phyloP scores from a whole-genome alignment of 2,797 vertebrate species.

The Merluccius polli region DNA sequence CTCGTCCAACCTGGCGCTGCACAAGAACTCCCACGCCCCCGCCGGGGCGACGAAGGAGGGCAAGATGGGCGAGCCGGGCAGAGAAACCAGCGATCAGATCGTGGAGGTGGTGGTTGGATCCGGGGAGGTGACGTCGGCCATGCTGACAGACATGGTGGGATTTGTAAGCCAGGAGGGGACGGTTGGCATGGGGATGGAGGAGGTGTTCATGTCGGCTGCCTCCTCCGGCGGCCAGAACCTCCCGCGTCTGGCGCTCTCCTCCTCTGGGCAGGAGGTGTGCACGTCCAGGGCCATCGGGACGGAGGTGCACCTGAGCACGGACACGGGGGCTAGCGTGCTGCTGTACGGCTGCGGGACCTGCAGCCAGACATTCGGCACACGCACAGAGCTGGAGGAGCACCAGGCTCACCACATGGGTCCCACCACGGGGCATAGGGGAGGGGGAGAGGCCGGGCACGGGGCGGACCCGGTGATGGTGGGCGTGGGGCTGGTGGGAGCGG shows the following conservation, averaged over 20 bases:
- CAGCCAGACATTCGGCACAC: conserved; percentile 80
- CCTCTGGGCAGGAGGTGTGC: conserved; percentile 47
- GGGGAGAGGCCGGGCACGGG: conserved; percentile 41
- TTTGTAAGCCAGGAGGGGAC: conserved; percentile 73
- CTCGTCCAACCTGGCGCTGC: conserved; percentile 86
- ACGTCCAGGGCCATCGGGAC: conserved; percentile 64
- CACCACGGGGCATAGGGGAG: conserved; percentile 44
- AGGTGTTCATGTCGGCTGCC: conserved; percentile 72
- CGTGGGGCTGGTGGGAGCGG: conserved; percentile 70
- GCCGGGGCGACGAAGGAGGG: conserved; percentile 59
- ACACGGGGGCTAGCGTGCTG: conserved; percentile 75
- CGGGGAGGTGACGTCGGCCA: conserved; percentile 70
- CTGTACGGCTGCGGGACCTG: conserved; percentile 84
- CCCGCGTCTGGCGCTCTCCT: conserved; percentile 62
- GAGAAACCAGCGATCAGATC: conserved; percentile 37
- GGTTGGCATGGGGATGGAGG: conserved; percentile 71
- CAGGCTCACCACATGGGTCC: conserved; percentile 72
- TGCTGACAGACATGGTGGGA: conserved; percentile 77
- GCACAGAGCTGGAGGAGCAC: conserved; percentile 81
- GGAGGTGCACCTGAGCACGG: conserved; percentile 72
- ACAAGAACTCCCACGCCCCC: conserved; percentile 73
- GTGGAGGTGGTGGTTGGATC: conserved; percentile 62
- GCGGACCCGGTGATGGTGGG: conserved; percentile 53
- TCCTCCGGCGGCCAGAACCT: conserved; percentile 53
- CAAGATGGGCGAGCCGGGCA: conserved; percentile 41